phyloP scores from a whole-genome alignment of 2,797 vertebrate genomes.

The Otolemur crassicaudatus region DNA sequence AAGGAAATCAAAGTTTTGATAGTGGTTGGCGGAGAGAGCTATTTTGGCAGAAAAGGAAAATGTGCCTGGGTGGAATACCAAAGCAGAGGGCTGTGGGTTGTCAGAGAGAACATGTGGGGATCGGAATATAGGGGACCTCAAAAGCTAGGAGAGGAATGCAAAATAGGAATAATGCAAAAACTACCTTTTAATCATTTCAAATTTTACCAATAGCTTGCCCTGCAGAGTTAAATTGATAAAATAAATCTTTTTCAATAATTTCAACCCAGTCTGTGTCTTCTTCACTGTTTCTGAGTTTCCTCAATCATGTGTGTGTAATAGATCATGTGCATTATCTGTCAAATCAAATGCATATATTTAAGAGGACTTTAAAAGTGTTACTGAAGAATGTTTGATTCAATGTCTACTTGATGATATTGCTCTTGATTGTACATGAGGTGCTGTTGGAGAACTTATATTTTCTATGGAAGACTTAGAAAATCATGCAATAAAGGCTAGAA shows the following conservation, averaged over 20 bases:
- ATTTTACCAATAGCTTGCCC: not conserved
- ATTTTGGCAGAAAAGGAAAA: not conserved
- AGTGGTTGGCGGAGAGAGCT: not conserved
- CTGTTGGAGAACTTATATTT: not conserved
- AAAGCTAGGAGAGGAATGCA: not conserved
- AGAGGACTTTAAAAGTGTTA: not conserved
- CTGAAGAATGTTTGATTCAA: not conserved
- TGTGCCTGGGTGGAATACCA: not conserved
- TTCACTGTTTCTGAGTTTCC: not conserved
- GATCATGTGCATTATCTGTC: not conserved
- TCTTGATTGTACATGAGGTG: not conserved
- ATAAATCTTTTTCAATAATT: not conserved
- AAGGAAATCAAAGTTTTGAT: slow-evolving; percentile 27
- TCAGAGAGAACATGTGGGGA: not conserved
- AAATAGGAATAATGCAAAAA: not conserved
- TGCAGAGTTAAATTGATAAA: not conserved
- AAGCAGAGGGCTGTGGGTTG: not conserved
- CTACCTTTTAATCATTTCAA: not conserved
- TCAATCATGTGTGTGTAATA: not conserved
- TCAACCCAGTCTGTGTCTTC: not conserved
- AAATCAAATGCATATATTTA: not conserved
- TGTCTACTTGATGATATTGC: not conserved
- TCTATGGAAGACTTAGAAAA: not conserved
- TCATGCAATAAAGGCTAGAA: not conserved
- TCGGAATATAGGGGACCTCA: accelerated